Conservation (phyloP, 2,113 vertebrate species). For the Pseudorhombus dupliciocellatus region DNA sequence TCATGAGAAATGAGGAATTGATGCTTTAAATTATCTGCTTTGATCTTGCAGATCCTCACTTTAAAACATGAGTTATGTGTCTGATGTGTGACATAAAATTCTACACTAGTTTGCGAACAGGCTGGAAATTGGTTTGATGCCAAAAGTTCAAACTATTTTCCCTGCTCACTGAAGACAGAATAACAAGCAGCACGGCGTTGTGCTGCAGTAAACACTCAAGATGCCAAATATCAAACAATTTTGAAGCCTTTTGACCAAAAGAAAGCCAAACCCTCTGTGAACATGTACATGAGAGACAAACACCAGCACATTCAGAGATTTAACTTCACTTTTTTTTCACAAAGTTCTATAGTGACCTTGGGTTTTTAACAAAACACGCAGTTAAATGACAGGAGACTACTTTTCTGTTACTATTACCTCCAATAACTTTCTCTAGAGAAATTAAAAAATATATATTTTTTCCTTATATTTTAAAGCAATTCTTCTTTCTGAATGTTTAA, state of each 20-base stretch:
- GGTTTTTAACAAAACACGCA: neutral
- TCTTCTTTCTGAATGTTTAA: neutral
- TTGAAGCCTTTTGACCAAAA: neutral
- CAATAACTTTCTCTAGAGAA: neutral
- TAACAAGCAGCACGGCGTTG: constrained; percentile 9
- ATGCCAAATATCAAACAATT: constrained; percentile 15
- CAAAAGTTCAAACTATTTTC: neutral
- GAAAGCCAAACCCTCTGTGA: constrained; percentile 11
- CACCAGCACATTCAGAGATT: constrained; percentile 1
- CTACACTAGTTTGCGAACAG: neutral
- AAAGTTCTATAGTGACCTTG: constrained; percentile 4
- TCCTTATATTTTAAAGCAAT: no score
- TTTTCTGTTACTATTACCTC: neutral
- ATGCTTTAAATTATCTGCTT: no score
- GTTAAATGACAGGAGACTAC: neutral
- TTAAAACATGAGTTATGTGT: no score
- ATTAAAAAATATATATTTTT: neutral
- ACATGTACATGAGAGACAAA: constrained; percentile 11
- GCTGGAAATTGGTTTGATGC: neutral
- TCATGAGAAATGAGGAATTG: neutral
- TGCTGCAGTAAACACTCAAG: constrained; percentile 22
- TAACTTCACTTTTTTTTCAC: no score
- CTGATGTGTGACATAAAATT: neutral
- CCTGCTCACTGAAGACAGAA: neutral
- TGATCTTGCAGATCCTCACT: no score